These are phyloP conservation scores for Ispidina lecontei DNA, from an alignment of 2,797 vertebrate genomes.

Conservation along the genomic window DNA sequence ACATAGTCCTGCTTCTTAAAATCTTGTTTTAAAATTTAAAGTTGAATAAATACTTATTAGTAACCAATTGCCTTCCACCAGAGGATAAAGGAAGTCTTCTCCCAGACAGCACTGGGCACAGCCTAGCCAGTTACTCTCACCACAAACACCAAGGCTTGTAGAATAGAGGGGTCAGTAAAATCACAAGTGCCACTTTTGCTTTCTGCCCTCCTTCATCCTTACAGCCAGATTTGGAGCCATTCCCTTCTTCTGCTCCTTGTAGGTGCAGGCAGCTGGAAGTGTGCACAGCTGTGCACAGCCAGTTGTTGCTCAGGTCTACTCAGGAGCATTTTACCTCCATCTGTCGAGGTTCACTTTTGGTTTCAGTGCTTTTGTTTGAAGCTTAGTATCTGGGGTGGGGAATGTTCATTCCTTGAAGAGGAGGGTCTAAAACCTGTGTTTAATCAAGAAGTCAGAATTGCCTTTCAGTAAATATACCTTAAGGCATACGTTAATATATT, in stretches of 20 bases:
- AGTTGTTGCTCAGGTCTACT: background rate
- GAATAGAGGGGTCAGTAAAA: background rate
- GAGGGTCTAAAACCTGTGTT: background rate
- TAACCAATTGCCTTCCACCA: background rate
- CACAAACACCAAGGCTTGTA: background rate
- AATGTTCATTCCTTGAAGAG: background rate
- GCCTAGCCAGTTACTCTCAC: background rate
- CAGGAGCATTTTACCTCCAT: background rate
- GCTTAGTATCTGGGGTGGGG: background rate
- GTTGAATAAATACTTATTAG: background rate
- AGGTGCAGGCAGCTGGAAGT: background rate
- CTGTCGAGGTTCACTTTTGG: background rate
- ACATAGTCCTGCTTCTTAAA: background rate
- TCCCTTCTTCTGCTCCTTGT: background rate
- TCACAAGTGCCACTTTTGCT: background rate
- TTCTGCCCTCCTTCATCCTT: background rate
- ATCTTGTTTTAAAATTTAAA: background rate
- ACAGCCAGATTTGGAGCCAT: background rate
- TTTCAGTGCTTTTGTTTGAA: background rate
- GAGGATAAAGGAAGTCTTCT: background rate
- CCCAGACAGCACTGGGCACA: too few species aligned
- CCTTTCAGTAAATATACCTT: slow-evolving; percentile 38
- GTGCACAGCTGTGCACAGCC: background rate
- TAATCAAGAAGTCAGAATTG: slow-evolving; percentile 28
- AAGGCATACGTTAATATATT: slow-evolving; percentile 17